A percentile compares a stretch with the other conserved stretches of the same genome.
Conservation (phyloP, 1,140 invertebrate genomes). For the Pseudomyrmex gracilis region DNA sequence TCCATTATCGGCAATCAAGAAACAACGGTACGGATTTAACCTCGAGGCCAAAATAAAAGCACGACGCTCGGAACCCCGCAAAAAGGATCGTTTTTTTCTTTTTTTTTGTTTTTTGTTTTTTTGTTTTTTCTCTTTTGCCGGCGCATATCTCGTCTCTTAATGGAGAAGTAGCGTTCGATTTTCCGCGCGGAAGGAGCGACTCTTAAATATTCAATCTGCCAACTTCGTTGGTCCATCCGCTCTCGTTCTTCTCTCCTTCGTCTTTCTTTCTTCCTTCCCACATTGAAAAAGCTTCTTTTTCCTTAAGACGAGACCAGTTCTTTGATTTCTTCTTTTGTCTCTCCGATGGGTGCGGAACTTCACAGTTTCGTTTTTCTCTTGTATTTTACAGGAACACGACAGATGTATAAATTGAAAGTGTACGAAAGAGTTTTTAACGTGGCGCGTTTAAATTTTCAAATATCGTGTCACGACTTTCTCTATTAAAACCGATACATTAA, state of each 20-base stretch:
- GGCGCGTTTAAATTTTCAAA: no score
- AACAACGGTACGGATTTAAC: constrained; percentile 40
- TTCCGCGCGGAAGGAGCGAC: constrained; percentile 76
- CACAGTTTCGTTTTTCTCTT: background rate
- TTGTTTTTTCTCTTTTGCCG: background rate
- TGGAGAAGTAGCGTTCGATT: constrained; percentile 82
- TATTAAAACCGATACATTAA: no score
- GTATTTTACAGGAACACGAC: constrained; percentile 7
- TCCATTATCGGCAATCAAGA: constrained; percentile 37
- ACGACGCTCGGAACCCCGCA: background rate
- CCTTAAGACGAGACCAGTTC: constrained; percentile 45
- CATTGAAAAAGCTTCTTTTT: constrained; percentile 21
- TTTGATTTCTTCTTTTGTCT: constrained; percentile 67
- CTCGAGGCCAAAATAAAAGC: constrained; percentile 1
- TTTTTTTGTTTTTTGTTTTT: background rate
- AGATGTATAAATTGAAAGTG: background rate
- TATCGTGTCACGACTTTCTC: no score
- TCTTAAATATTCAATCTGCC: constrained; percentile 83
- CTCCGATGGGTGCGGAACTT: background rate
- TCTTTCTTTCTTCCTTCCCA: constrained; percentile 31
- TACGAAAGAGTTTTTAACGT: background rate
- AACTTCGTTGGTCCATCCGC: constrained; percentile 48
- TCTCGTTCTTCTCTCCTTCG: constrained; percentile 22
- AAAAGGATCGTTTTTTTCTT: constrained; percentile 21
- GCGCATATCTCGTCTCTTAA: constrained; percentile 73